Base-by-base conservation (phyloP, 2,797 vertebrate species). In the Labeo calbasu region DNA sequence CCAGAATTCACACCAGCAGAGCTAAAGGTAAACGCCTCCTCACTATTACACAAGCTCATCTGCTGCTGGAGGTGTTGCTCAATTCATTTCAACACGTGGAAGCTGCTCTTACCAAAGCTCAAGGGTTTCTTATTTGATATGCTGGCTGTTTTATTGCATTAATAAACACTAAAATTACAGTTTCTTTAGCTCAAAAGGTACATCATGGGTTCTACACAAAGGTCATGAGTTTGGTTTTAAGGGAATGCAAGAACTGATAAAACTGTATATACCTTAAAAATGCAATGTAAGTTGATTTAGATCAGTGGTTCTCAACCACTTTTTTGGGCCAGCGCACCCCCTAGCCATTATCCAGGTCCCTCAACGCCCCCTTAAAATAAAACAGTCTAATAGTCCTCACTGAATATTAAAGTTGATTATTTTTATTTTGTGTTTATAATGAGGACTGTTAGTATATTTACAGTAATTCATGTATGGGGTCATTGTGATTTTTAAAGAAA, bases 1-100 rank as follows among this genome's bases (percentile, higher is more conserved):
- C 97, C 92, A 95, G 98, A 89, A 92, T 99, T 94, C 97, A 99
- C 92, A 99, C 98, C 91, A 99, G 97, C 94, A 94, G 98, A 95
- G 97, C 98, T 88, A 99, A 99, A 98, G 98, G 98, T 99, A 95
- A 97, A 92, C n/a, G 23, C 75, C 76, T 78, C 36, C 75, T 79
- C 10, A 15, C 66, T 57, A 12, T 84, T 77, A 65, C 79, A 79
- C 75, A 79, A 70, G 55, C 66, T 51, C 14, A 40, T 43, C 25
- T 84, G 63, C 25, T 70, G 72, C 36, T 69, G 14, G 3, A 82
- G 53, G 48, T 51, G 5, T 78, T 78, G 25, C 82, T 71, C 46
- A 59, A 61, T 84, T 83, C 13, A 43, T 77, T 77, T 68, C 72
- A 79, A 59, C 76, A 78, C 2, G 4, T 79, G 66, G 65, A 61